phyloP scores from a whole-genome alignment of 1,140 invertebrate species.

The Panagrolaimus sp. region DNA sequence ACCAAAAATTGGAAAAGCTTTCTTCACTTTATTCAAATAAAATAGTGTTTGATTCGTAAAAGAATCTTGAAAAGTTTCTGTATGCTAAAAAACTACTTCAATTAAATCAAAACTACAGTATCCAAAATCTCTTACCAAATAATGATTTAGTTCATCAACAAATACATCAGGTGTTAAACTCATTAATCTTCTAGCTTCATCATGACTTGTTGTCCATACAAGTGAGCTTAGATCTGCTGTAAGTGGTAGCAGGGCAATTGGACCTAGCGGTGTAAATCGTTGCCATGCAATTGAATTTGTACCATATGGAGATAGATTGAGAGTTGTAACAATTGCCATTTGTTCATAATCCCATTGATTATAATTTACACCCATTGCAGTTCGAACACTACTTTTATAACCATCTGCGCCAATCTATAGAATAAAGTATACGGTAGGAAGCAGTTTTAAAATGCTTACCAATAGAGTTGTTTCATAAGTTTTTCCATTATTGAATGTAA shows the following conservation, averaged over 20 bases:
- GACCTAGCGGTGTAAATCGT: slow-evolving; percentile 80
- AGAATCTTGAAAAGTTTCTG: slow-evolving; percentile 63
- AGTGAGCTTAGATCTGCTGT: slow-evolving; percentile 72
- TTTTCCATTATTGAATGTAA: slow-evolving; percentile 59
- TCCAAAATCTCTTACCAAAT: slow-evolving; percentile 67
- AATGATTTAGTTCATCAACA: slow-evolving; percentile 79
- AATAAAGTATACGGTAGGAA: not conserved
- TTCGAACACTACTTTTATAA: slow-evolving; percentile 74
- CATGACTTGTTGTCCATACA: slow-evolving; percentile 78
- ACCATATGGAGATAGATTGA: slow-evolving; percentile 64
- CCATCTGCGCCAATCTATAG: slow-evolving; percentile 83
- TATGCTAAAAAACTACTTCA: slow-evolving; percentile 68
- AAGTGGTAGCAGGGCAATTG: slow-evolving; percentile 81
- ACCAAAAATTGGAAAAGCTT: slow-evolving; percentile 6
- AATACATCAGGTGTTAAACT: slow-evolving; percentile 72
- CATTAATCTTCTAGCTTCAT: slow-evolving; percentile 70
- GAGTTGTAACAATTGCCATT: slow-evolving; percentile 79
- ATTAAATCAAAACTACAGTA: too few relatives aligned
- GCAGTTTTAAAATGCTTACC: slow-evolving; percentile 55
- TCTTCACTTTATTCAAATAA: slow-evolving; percentile 40
- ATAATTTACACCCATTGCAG: slow-evolving; percentile 72
- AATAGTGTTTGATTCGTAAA: slow-evolving; percentile 50
- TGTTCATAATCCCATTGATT: slow-evolving; percentile 78
- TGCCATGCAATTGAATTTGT: slow-evolving; percentile 87
- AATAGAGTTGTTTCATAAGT: slow-evolving; percentile 60